A percentile compares a stretch with the other conserved stretches of the same genome.
Evolutionary conservation across 2,888 invertebrate genomes (phyloP).

Genomic region (Agriotes lineatus): DNA sequence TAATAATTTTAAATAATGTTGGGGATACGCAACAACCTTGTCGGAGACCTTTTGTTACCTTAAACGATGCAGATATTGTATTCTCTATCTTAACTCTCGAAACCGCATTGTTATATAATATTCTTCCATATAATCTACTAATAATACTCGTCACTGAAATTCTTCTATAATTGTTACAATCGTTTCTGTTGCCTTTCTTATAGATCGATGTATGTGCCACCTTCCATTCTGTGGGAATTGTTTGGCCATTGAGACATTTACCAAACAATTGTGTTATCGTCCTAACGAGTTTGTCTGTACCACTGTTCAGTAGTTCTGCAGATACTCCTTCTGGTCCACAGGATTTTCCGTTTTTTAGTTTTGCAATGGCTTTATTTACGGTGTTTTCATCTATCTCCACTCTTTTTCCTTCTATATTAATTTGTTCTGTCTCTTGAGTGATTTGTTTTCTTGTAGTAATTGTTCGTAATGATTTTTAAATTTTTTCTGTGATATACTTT

Average conservation of each 20-base stretch:
- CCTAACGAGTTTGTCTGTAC: neutral
- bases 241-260: slow-evolving; percentile 4
- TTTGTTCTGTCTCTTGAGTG: neutral
- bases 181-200: slow-evolving; percentile 17
- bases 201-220: slow-evolving; percentile 18
- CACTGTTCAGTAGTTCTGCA: neutral
- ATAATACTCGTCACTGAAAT: slow-evolving; percentile 11
- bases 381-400: no score
- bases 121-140: slow-evolving; percentile 6
- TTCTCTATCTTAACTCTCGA: neutral
- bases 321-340: neutral
- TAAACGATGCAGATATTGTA: slow-evolving; percentile 3
- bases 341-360: neutral
- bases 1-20: neutral
- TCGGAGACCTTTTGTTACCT: slow-evolving; percentile 1
- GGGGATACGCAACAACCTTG: slow-evolving; percentile 8
- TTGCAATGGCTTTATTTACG: no score
- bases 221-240: neutral
- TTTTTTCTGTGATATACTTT: neutral
- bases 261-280: slow-evolving; percentile 1
- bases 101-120: neutral
- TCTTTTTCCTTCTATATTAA: neutral
- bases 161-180: slow-evolving; percentile 18
- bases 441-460: neutral
- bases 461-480: neutral